Evolutionary conservation across 2,113 vertebrate species (phyloP).

Genomic region (Perca schrenkii): DNA sequence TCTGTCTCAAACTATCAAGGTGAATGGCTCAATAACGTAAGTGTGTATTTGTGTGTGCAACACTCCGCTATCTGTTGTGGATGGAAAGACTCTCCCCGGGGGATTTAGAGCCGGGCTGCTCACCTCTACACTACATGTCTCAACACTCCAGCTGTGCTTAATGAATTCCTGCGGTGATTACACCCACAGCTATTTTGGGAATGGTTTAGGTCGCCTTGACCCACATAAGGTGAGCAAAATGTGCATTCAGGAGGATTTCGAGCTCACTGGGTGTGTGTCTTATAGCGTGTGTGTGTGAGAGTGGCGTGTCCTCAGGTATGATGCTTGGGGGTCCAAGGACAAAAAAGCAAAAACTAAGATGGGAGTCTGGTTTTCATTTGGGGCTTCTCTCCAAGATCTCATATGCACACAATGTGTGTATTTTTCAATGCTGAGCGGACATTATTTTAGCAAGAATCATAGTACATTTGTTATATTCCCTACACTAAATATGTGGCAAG

Average conservation of each 20-base stretch:
- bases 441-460: neutral
- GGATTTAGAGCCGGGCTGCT: constrained; percentile 30
- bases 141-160: constrained; percentile 71
- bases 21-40: constrained; percentile 38
- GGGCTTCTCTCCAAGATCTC: neutral
- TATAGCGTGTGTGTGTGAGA: neutral
- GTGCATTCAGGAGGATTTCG: constrained; percentile 54
- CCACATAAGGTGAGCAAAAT: constrained; percentile 69
- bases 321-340: neutral
- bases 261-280: constrained; percentile 5
- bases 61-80: constrained; percentile 8
- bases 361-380: constrained; percentile 3
- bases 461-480: neutral
- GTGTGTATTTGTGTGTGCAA: constrained; percentile 26
- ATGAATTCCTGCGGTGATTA: constrained; percentile 76
- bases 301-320: neutral
- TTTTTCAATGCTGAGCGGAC: neutral
- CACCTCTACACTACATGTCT: constrained; percentile 40
- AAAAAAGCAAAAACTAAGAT: neutral
- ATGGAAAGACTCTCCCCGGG: constrained; percentile 19
- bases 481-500: neutral
- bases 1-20: constrained; percentile 21
- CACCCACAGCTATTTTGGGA: constrained; percentile 69
- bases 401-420: neutral
- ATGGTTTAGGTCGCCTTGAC: constrained; percentile 73